phyloP scores from a whole-genome alignment of 2,113 vertebrate genomes.

The Periophthalmodon schlosseri region DNA sequence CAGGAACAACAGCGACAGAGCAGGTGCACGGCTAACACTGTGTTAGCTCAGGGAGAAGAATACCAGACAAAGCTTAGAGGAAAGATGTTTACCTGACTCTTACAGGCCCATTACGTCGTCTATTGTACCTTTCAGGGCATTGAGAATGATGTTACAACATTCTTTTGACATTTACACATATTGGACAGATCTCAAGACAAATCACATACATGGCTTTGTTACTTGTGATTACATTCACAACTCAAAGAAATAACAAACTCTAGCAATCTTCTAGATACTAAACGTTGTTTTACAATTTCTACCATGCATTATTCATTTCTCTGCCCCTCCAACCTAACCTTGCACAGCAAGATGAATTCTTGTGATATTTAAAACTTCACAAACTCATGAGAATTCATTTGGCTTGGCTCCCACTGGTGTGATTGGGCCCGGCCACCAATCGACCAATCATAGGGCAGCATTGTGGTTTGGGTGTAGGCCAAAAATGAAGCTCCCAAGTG shows the following conservation, averaged over 20 bases:
- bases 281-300: not conserved
- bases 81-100: slow-evolving; percentile 1
- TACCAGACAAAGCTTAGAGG: slow-evolving; percentile 11
- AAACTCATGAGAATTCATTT: too few relatives aligned
- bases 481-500: too few relatives aligned
- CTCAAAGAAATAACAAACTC: too few relatives aligned
- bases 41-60: slow-evolving; percentile 15
- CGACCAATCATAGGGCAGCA: too few relatives aligned
- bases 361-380: not conserved
- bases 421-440: too few relatives aligned
- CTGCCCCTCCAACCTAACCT: not conserved
- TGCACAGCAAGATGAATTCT: too few relatives aligned
- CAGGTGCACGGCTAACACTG: slow-evolving; percentile 41
- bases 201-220: not conserved
- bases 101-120: not conserved
- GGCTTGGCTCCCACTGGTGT: too few relatives aligned
- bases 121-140: not conserved
- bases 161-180: not conserved
- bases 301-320: not conserved
- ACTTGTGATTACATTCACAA: not conserved
- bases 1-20: slow-evolving; percentile 36
- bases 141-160: not conserved
- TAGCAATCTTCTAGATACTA: too few relatives aligned
- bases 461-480: too few relatives aligned
- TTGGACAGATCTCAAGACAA: not conserved